Percentiles rank a stretch among this genome's conserved stretches.
Evolutionary conservation across 2,113 vertebrate species (phyloP).

Genomic region (Phalacrocorax pelagicus): DNA sequence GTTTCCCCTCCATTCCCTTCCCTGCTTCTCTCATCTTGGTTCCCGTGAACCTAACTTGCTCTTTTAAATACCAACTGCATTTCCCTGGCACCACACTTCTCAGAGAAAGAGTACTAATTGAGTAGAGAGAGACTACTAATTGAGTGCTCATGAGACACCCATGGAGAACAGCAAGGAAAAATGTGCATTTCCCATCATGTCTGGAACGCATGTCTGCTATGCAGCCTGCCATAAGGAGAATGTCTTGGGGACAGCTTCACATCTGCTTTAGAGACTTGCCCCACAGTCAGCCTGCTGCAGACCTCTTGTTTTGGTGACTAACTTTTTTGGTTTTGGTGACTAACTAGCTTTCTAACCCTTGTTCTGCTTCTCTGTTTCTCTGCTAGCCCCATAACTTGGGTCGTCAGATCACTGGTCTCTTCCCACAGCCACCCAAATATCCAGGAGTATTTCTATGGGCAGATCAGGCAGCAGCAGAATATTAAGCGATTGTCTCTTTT

Average conservation of each 20-base stretch:
- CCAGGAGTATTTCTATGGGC: not conserved
- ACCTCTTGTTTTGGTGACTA: not conserved
- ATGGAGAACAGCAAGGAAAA: not conserved
- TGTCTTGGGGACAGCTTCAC: not conserved
- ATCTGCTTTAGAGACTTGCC: not conserved
- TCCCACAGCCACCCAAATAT: not conserved
- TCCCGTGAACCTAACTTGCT: not conserved
- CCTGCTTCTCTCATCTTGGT: not conserved
- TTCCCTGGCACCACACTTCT: not conserved
- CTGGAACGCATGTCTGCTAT: not conserved
- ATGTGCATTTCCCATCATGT: not conserved
- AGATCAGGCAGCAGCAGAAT: not conserved
- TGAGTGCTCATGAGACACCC: not conserved
- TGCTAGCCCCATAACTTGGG: not conserved
- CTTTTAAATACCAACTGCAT: not conserved
- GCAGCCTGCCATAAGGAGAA: not conserved
- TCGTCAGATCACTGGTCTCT: not conserved
- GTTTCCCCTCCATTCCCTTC: not conserved
- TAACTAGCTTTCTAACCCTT: not conserved
- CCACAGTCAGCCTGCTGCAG: not conserved
- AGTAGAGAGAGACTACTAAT: not conserved
- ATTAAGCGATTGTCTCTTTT: not conserved
- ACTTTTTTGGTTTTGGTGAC: not conserved
- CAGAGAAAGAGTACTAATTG: not conserved
- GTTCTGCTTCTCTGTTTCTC: not conserved